Evolutionary conservation across 1,140 invertebrate genomes (phyloP).

Genomic region (Psilanteris sp.): DNA sequence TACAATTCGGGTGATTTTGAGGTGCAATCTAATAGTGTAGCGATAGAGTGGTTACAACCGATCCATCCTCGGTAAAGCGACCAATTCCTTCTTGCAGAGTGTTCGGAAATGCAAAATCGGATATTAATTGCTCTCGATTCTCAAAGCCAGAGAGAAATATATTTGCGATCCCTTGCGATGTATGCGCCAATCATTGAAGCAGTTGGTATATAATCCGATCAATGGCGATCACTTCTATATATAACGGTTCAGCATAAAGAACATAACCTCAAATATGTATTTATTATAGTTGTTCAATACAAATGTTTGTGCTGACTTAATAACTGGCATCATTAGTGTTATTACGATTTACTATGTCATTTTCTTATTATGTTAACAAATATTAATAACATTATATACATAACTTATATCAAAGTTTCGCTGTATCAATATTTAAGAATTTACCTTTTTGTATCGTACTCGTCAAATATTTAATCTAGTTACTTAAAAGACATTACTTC

Average conservation of each 20-base stretch:
- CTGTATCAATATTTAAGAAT: no score
- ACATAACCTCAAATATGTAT: no score
- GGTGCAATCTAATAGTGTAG: constrained; percentile 31
- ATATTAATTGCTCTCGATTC: constrained; percentile 65
- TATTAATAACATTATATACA: no score
- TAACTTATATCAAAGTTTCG: no score
- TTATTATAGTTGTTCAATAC: constrained; percentile 43
- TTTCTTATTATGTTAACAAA: no score
- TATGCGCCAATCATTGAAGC: constrained; percentile 57
- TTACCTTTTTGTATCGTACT: no score
- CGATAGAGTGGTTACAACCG: constrained; percentile 50
- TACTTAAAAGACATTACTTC: no score
- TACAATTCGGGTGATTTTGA: constrained; percentile 47
- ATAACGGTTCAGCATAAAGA: constrained; percentile 50
- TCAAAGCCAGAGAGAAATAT: constrained; percentile 61
- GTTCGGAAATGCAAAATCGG: constrained; percentile 62
- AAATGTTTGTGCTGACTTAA: constrained; percentile 41
- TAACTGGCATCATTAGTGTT: neutral
- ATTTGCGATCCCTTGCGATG: constrained; percentile 52
- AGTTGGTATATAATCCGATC: constrained; percentile 65
- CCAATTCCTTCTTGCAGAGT: constrained; percentile 54
- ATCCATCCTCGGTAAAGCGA: constrained; percentile 53
- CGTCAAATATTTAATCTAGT: no score
- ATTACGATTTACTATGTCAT: no score
- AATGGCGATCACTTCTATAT: constrained; percentile 49